These are phyloP conservation scores for Oscheius sp. DNA, from an alignment of 1,140 invertebrate species.

Conservation along the genomic window DNA sequence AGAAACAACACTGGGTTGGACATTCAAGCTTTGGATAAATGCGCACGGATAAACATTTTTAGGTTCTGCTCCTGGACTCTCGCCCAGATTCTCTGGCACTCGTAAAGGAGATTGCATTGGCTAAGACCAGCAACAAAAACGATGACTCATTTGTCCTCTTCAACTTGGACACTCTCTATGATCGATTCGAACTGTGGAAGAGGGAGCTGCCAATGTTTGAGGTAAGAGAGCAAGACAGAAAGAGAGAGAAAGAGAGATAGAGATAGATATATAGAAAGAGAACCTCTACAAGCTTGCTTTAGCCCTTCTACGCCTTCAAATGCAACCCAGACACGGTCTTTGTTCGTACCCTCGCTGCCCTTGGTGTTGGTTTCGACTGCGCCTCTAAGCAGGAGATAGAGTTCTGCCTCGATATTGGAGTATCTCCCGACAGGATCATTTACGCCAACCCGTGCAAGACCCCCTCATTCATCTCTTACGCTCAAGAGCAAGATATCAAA, in stretches of 20 bases:
- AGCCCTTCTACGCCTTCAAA: slow-evolving; percentile 93
- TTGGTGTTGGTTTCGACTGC: slow-evolving; percentile 90
- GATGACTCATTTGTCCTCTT: slow-evolving; percentile 38
- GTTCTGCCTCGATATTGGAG: too few species aligned
- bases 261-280: background rate
- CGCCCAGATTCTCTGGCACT: too few species aligned
- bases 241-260: too few species aligned
- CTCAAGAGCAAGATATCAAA: too few species aligned
- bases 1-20: too few species aligned
- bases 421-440: slow-evolving; percentile 76
- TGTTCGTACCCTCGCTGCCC: slow-evolving; percentile 76
- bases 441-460: slow-evolving; percentile 97
- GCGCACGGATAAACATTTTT: too few species aligned
- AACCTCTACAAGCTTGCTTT: too few species aligned
- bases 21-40: background rate
- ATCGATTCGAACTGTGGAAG: slow-evolving; percentile 35
- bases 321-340: slow-evolving; percentile 84
- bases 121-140: too few species aligned
- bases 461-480: slow-evolving; percentile 82
- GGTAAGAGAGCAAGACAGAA: background rate
- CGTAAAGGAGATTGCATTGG: too few species aligned
- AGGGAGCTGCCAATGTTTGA: slow-evolving; percentile 18
- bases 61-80: too few species aligned
- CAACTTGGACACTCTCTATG: slow-evolving; percentile 33
- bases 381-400: slow-evolving; percentile 76